phyloP scores from a whole-genome alignment of 2,797 vertebrate species.

The Manis pentadactyla region DNA sequence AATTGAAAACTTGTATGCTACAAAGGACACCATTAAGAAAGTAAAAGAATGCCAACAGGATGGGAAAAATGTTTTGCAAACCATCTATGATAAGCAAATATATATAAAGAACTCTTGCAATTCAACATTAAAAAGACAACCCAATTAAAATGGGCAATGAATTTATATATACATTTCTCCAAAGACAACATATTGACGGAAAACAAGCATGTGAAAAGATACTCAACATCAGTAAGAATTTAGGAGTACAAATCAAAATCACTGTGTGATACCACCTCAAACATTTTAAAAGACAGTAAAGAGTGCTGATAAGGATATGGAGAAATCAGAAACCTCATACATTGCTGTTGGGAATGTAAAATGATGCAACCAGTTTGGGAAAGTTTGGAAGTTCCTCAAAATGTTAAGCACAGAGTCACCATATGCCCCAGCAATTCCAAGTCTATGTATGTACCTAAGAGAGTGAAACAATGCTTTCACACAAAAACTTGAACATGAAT shows the following conservation, averaged over 20 bases:
- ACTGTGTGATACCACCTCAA: neutral
- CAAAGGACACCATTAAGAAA: neutral
- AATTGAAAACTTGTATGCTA: neutral
- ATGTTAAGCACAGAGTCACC: neutral
- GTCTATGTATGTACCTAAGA: neutral
- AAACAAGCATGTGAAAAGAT: neutral
- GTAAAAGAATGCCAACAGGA: neutral
- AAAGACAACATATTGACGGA: neutral
- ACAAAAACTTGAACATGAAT: neutral
- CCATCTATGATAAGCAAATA: neutral
- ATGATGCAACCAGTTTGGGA: neutral
- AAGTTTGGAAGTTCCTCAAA: neutral
- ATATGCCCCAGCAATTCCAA: neutral
- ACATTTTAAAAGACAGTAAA: neutral
- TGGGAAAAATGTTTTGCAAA: neutral
- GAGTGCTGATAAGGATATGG: neutral
- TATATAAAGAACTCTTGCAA: neutral
- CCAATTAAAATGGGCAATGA: neutral
- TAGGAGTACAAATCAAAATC: neutral
- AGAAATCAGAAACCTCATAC: neutral
- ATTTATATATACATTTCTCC: neutral
- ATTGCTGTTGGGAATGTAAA: neutral
- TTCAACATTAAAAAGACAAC: neutral
- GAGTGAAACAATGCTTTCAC: neutral
- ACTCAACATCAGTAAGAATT: neutral